phyloP scores from a whole-genome alignment of 2,888 invertebrate genomes.

The Conomelus anceps region DNA sequence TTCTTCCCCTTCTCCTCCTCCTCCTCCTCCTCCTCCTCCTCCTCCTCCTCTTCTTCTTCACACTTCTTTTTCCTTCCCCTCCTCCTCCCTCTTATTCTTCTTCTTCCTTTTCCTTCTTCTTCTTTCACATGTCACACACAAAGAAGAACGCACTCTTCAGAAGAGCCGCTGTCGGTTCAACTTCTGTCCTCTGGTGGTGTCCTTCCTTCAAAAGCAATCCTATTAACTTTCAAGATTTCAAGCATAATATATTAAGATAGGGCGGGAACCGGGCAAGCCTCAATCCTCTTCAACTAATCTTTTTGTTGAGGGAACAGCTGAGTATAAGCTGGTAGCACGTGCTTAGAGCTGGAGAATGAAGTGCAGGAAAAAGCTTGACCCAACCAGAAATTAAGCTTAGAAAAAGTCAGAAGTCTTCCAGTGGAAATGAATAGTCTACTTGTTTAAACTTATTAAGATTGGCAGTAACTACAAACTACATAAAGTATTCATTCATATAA shows the following conservation, averaged over 20 bases:
- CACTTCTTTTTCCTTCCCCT: not conserved
- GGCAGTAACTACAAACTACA: too few relatives aligned
- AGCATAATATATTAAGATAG: too few relatives aligned
- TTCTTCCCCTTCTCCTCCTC: not conserved
- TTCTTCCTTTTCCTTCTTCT: not conserved
- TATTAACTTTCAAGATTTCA: not conserved
- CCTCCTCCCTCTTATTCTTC: too few relatives aligned
- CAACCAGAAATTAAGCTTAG: not conserved
- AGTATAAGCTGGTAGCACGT: not conserved
- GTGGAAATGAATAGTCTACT: not conserved
- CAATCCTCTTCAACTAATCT: not conserved
- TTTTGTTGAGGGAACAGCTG: not conserved
- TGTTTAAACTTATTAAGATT: too few relatives aligned
- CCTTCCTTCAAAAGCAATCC: not conserved
- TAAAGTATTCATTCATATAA: too few relatives aligned
- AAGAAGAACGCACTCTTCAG: not conserved
- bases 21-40: not conserved
- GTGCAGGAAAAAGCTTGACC: not conserved
- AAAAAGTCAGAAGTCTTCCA: not conserved
- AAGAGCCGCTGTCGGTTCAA: not conserved
- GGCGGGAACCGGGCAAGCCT: too few relatives aligned
- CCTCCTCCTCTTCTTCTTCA: not conserved
- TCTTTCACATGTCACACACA: not conserved
- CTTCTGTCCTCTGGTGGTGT: not conserved
- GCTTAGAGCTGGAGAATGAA: not conserved